A percentile compares a stretch with the other conserved stretches of the same genome.
Evolutionary conservation across 2,113 vertebrate species (phyloP).

Genomic region (Euleptes europaea): DNA sequence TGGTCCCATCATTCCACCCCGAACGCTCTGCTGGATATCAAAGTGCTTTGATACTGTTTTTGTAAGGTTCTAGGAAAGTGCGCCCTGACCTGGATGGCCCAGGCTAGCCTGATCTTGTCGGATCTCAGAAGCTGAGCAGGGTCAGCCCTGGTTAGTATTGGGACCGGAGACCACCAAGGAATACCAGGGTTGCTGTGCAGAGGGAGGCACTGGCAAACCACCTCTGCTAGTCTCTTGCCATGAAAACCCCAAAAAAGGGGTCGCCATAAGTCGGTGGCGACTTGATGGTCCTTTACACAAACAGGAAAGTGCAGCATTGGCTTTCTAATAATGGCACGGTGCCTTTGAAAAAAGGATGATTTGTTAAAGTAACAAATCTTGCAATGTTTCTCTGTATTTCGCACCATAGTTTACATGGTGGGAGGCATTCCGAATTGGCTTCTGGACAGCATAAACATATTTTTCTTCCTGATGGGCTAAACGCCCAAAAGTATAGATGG

Average conservation of each 20-base stretch:
- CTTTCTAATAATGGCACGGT: background rate
- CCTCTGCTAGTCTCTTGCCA: no score
- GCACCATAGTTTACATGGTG: background rate
- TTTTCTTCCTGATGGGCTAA: background rate
- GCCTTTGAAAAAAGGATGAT: background rate
- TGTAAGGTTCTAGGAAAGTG: background rate
- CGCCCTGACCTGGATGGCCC: no score
- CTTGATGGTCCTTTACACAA: no score
- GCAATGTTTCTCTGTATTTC: background rate
- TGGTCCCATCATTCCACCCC: background rate
- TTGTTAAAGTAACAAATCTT: background rate
- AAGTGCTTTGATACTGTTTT: background rate
- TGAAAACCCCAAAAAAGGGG: no score
- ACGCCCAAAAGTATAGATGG: background rate
- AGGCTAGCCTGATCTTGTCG: no score
- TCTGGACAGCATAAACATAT: background rate
- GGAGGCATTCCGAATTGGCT: background rate
- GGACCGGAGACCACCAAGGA: no score
- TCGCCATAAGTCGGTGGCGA: no score
- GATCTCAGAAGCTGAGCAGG: no score
- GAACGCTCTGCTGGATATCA: background rate
- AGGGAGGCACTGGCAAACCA: no score
- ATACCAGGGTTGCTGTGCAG: no score
- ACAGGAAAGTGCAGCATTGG: background rate
- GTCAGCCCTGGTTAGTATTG: no score